phyloP scores from a whole-genome alignment of 2,797 vertebrate species.

The Xiphorhynchus erythropygius region DNA sequence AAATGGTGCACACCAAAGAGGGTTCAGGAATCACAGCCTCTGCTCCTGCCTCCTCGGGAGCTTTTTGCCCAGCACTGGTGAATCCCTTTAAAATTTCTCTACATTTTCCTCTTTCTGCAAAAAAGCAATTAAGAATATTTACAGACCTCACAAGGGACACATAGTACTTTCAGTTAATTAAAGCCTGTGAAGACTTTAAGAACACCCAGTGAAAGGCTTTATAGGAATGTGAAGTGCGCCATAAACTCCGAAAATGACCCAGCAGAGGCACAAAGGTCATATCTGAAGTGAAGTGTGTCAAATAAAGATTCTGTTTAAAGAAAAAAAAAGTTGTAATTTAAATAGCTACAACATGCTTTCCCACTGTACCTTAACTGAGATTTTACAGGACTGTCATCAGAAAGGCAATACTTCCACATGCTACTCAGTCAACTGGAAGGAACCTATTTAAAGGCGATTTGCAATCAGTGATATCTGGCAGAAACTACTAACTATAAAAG shows the following conservation, averaged over 20 bases:
- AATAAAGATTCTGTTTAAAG: background rate
- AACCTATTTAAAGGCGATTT: background rate
- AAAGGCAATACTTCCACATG: background rate
- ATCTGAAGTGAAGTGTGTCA: background rate
- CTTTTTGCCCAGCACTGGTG: background rate
- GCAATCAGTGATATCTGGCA: background rate
- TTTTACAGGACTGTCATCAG: background rate
- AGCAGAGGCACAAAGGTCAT: background rate
- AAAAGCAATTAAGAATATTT: conserved; percentile 13
- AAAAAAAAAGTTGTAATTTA: background rate
- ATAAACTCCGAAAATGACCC: conserved; percentile 7
- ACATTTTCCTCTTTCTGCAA: background rate
- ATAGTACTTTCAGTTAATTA: background rate
- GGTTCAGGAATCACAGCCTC: background rate
- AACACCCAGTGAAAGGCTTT: background rate
- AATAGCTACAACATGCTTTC: background rate
- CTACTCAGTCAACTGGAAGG: background rate
- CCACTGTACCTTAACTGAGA: background rate
- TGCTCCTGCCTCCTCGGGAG: background rate
- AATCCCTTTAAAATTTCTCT: background rate
- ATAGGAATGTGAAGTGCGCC: background rate
- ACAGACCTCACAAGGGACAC: background rate
- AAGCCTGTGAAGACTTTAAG: background rate
- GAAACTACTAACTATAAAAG: background rate
- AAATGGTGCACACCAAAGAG: background rate